Base-by-base conservation (phyloP, 2,113 vertebrate species). In the Hippocampus zosterae region DNA sequence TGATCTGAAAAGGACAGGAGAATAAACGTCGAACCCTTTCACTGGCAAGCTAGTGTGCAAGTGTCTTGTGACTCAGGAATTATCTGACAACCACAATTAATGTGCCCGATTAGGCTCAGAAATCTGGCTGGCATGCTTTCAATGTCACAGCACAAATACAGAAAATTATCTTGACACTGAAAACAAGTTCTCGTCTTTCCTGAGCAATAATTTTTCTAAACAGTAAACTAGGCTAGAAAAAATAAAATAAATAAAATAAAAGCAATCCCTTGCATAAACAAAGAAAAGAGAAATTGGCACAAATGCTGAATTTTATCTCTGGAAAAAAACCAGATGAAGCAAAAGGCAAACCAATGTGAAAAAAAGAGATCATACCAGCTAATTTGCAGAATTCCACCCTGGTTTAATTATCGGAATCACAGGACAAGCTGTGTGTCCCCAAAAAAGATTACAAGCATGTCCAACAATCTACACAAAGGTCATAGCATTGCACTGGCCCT, bases 121-220 rank as follows among this genome's bases (percentile, higher is more conserved):
- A 42, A 76, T 75, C 68, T 61, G 60, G 59, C 66, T 79, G 75
- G 77, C 72, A 76, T 63, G 74, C 71, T 33, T 74, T 64, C 79
- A 84, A 75, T 83, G 74, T 70, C 69, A 78, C 63, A 25, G 72
- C 74, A 68, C 65, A 53, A 84, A 71, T 52, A 72, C 82, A 80
- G 70, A 79, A 87, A 87, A 87, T 83, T 66, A 72, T 87, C 76
- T 79, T 82, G 79, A 85, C 80, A 25, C 67, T 67, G 65, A 73
- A 62, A 79, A 74, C 79, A 81, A 65, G 53, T 72, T 71, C 57
- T 69, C 65, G 46, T 75, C 61, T 67, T n/a, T 69, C 69, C 61
- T 27, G 1, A 27, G 21, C 33, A 13, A 15, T 60, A 61, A 19
- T 60, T 74, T 65, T 72, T 48, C 65, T 52, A 73, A 76, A 71